phyloP scores from a whole-genome alignment of 2,888 invertebrate species.

The Oligia fasciuncula region DNA sequence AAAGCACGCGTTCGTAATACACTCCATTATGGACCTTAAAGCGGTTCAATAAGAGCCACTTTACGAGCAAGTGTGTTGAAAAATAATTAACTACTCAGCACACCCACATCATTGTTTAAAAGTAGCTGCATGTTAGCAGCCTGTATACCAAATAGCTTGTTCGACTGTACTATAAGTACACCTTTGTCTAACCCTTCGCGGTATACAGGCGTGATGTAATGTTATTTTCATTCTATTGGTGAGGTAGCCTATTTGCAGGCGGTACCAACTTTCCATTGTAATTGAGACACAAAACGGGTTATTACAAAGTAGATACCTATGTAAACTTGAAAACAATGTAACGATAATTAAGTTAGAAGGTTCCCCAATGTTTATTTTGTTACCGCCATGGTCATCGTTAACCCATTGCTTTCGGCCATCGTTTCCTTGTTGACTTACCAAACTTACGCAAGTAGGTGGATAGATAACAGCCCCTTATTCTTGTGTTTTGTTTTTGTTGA shows the following conservation, averaged over 20 bases:
- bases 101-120: too few species aligned
- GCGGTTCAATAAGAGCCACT: too few species aligned
- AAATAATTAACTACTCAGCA: too few species aligned
- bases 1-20: too few species aligned
- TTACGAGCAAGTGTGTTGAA: too few species aligned
- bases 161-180: not conserved
- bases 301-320: constrained; percentile 38
- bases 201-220: not conserved
- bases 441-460: constrained; percentile 42
- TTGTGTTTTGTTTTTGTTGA: constrained; percentile 26
- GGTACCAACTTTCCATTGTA: constrained; percentile 24
- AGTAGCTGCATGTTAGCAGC: too few species aligned
- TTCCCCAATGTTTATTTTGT: constrained; percentile 49
- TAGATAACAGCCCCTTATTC: constrained; percentile 25
- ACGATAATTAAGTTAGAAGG: constrained; percentile 48
- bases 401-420: constrained; percentile 39
- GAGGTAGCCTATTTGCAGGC: not conserved
- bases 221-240: not conserved
- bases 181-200: not conserved
- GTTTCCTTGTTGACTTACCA: constrained; percentile 46
- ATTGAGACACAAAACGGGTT: constrained; percentile 41
- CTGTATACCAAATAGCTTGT: too few species aligned
- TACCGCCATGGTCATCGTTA: constrained; percentile 53
- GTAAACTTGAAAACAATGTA: constrained; percentile 53
- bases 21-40: too few species aligned